Evolutionary conservation across 2,888 invertebrate species (phyloP), one percentile per base, ranked within the genome.

Genomic region (Agrochola macilenta): DNA sequence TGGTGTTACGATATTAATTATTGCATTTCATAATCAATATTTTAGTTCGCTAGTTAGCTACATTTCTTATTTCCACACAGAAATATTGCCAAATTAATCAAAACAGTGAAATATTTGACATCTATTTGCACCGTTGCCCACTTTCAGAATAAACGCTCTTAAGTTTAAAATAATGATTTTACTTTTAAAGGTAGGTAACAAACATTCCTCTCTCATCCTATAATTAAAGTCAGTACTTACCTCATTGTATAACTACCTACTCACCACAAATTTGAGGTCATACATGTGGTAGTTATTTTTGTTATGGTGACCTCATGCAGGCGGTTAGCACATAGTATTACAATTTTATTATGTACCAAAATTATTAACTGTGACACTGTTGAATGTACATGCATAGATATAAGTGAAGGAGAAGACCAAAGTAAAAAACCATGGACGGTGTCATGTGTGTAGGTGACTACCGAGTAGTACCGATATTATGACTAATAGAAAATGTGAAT

Each of bases 261-360:
- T 60, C n/a, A 2, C 9, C 17, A 35, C 20, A n/a, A 69, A 30
- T 83, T 70, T 71, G 35, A 80, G 63, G 58, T 74, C 81, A 46
- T 69, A 46, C 64, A 76, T 49, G 5, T 84, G 39, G 49, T 49
- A 14, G 66, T 74, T 82, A 84, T 80, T 84, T 79, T 74, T 46
- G 63, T 63, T 68, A 70, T 54, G 82, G 52, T 82, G 82, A 82
- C 68, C 63, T 82, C 85, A 82, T 82, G 26, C 49, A 20, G 17
- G 43, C 52, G 54, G 52, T 84, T 79, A 74, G n/a, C 70, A 64
- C n/a, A n/a, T 46, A 49, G 39, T 54, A 69, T 17, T 73, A 74
- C n/a, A 20, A 46, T 66, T n/a, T 35, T 58, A 20, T 63, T 46
- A n/a, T 49, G 39, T 66, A 84, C 46, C 14, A 0, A 69, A 72